Conservation (phyloP, 2,797 vertebrate species). For the Dendrocincla fuliginosa region DNA sequence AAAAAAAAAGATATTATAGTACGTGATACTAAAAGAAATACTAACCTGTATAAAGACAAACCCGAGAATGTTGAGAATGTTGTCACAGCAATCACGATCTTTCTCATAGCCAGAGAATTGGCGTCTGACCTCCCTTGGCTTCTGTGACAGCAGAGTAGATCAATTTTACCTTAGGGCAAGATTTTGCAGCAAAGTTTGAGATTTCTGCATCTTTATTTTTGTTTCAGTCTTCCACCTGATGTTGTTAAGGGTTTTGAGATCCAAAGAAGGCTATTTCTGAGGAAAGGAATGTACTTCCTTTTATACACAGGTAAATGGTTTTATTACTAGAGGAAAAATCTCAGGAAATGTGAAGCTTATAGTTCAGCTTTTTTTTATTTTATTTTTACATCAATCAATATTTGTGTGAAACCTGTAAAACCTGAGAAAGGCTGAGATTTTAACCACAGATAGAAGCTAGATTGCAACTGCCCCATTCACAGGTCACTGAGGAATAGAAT, state of each 20-base stretch:
- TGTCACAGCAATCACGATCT: neutral
- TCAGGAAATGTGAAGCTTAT: neutral
- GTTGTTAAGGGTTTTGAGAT: neutral
- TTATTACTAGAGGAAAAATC: neutral
- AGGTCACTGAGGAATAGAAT: fast-evolving
- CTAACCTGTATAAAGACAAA: neutral
- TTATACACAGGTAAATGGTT: neutral
- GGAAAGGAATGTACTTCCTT: neutral
- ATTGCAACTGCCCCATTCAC: neutral
- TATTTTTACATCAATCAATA: neutral
- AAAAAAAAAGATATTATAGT: neutral
- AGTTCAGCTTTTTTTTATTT: neutral
- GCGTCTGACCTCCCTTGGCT: neutral
- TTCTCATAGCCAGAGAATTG: neutral
- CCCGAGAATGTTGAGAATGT: neutral
- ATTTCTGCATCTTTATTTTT: neutral
- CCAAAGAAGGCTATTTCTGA: neutral
- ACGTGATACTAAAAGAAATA: neutral
- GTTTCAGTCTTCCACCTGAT: neutral
- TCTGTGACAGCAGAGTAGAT: neutral
- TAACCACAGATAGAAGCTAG: neutral
- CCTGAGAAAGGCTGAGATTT: neutral
- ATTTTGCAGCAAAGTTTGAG: neutral
- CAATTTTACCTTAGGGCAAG: neutral
- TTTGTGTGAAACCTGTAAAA: neutral